Evolutionary conservation across 1,140 invertebrate species (phyloP).

Genomic region (Dufourea novaeangliae): DNA sequence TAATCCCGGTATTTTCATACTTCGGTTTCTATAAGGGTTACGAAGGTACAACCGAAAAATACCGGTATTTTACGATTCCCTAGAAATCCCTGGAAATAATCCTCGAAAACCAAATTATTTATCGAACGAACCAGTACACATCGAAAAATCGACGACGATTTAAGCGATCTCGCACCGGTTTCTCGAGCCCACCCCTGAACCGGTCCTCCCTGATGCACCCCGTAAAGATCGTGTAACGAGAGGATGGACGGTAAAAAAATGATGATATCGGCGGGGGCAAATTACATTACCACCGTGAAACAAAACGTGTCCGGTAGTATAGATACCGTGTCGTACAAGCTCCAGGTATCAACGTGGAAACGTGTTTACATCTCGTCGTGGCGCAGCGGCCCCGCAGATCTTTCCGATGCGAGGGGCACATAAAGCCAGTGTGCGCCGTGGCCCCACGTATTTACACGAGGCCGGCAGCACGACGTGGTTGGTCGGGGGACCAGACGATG

Average conservation of each 20-base stretch:
- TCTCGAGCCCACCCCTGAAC: background rate
- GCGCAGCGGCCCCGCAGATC: slow-evolving; percentile 41
- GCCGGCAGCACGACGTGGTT: background rate
- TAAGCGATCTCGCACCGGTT: background rate
- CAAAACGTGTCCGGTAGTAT: slow-evolving; percentile 1
- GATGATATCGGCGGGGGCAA: slow-evolving; percentile 7
- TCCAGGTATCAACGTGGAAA: slow-evolving; percentile 49
- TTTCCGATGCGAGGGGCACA: slow-evolving; percentile 52
- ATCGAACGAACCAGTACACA: too few species aligned
- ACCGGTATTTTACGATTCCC: too few species aligned
- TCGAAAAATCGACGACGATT: background rate
- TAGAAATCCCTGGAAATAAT: background rate
- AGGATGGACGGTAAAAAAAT: slow-evolving; percentile 1
- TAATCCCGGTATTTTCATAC: too few species aligned
- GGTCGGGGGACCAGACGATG: slow-evolving; percentile 30
- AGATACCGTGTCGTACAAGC: slow-evolving; percentile 48
- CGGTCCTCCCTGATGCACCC: background rate
- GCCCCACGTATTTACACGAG: slow-evolving; percentile 33
- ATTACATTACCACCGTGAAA: slow-evolving; percentile 35
- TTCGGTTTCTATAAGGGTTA: too few species aligned
- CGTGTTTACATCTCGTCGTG: slow-evolving; percentile 58
- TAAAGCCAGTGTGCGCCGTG: slow-evolving; percentile 50
- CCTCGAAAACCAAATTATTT: too few species aligned
- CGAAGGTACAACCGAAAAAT: too few species aligned
- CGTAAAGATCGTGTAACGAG: background rate